Conservation (phyloP, 2,797 vertebrate genomes). For the Naso thynnoides region DNA sequence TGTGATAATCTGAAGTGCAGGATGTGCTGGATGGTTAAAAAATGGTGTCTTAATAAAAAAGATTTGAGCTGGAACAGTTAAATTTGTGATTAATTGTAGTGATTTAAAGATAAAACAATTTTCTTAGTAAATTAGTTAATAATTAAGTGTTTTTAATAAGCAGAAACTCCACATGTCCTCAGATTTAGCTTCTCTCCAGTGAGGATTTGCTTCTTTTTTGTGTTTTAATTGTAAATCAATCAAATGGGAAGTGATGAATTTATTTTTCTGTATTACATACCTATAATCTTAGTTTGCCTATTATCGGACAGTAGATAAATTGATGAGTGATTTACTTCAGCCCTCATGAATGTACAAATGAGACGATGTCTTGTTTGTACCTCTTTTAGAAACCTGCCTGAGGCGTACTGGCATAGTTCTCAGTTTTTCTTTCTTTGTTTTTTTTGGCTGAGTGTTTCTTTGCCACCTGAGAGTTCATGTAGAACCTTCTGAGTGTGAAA, state of each 20-base stretch:
- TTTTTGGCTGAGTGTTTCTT: neutral
- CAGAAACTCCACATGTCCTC: neutral
- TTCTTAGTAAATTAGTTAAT: neutral
- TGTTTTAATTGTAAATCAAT: neutral
- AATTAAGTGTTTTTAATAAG: too few relatives aligned
- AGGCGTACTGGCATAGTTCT: neutral
- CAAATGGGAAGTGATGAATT: too few relatives aligned
- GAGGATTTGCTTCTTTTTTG: neutral
- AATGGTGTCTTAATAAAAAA: too few relatives aligned
- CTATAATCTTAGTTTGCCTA: neutral
- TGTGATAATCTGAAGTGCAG: neutral
- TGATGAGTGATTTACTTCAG: too few relatives aligned
- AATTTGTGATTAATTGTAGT: too few relatives aligned
- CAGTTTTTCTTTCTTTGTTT: too few relatives aligned
- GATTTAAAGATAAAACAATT: neutral
- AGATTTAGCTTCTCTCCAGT: neutral
- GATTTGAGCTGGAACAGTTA: too few relatives aligned
- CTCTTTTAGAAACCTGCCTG: too few relatives aligned
- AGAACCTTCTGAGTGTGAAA: conserved; percentile 1
- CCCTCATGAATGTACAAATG: too few relatives aligned
- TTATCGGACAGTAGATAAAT: too few relatives aligned
- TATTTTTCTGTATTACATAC: too few relatives aligned
- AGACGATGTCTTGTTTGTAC: too few relatives aligned
- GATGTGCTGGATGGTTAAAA: neutral
- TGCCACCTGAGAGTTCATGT: neutral